phyloP scores from a whole-genome alignment of 1,140 invertebrate genomes.

The Sinella curviseta region DNA sequence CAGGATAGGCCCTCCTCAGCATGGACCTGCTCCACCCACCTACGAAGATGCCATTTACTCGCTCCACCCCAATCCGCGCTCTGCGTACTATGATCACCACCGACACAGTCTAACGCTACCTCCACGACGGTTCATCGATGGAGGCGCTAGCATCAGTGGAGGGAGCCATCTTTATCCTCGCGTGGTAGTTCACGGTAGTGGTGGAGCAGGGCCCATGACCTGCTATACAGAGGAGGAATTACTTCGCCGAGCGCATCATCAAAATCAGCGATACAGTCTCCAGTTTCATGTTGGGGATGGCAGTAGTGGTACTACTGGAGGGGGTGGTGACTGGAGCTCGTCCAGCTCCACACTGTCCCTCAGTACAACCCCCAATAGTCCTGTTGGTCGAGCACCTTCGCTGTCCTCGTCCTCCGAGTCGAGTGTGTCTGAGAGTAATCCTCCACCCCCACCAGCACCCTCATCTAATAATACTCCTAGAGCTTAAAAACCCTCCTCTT shows the following conservation, averaged over 20 bases:
- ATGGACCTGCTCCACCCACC: constrained; percentile 19
- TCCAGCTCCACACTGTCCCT: constrained; percentile 46
- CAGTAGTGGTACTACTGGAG: neutral
- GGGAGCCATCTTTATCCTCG: neutral
- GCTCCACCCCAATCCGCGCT: neutral
- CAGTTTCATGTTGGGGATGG: constrained; percentile 36
- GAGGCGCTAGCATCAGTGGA: neutral
- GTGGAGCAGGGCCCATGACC: neutral
- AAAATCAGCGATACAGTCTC: constrained; percentile 37
- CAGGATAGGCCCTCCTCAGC: neutral
- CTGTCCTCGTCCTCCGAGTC: constrained; percentile 28
- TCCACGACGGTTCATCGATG: neutral
- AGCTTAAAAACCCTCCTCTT: neutral
- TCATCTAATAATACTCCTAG: neutral
- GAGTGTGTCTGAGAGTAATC: constrained; percentile 7
- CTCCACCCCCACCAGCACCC: constrained; percentile 12
- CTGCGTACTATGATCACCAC: constrained; percentile 22
- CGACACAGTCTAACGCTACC: constrained; percentile 46
- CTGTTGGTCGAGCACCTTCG: constrained; percentile 28
- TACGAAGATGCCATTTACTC: constrained; percentile 34
- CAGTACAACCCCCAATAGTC: constrained; percentile 35
- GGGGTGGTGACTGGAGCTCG: constrained; percentile 40
- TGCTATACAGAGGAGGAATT: constrained; percentile 1
- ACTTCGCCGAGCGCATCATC: neutral
- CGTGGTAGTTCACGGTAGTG: neutral